Percentiles rank a stretch among this genome's conserved stretches.
These are phyloP conservation scores for Lasioglossum villosulum DNA, from an alignment of 2,888 invertebrate genomes.

Conservation along the genomic window DNA sequence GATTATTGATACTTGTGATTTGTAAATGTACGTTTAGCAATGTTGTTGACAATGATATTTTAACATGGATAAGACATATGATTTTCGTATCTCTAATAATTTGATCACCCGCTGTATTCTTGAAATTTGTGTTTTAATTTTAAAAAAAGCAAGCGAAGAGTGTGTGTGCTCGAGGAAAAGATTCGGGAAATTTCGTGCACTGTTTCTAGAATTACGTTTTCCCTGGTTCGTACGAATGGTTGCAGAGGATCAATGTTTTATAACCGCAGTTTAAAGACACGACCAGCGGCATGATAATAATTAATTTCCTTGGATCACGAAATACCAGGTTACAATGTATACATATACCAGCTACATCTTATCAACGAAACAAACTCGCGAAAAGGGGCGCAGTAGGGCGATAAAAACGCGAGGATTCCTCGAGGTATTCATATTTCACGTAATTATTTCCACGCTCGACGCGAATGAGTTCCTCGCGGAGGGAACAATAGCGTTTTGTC, in stretches of 20 bases:
- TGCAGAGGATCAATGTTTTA: neutral
- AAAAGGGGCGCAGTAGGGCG: neutral
- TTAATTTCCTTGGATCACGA: neutral
- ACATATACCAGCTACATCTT: neutral
- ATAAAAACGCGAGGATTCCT: constrained; percentile 30
- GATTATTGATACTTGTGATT: too few species aligned
- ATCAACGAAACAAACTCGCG: neutral
- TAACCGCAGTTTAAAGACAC: neutral
- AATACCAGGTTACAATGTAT: neutral
- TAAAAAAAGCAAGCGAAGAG: too few species aligned
- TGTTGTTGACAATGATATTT: too few species aligned
- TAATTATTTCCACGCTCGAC: constrained; percentile 56
- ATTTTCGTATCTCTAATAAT: neutral
- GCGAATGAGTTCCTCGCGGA: constrained; percentile 25
- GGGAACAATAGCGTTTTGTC: constrained; percentile 56
- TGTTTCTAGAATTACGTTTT: neutral
- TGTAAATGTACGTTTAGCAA: neutral
- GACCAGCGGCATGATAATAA: neutral
- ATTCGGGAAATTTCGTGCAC: neutral
- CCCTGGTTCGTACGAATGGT: neutral
- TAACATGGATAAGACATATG: too few species aligned
- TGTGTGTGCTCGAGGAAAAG: neutral
- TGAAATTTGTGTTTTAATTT: neutral
- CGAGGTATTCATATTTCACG: constrained; percentile 51
- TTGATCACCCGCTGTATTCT: neutral